Conservation (phyloP, 2,888 invertebrate species). For the Gymnocheta viridis region DNA sequence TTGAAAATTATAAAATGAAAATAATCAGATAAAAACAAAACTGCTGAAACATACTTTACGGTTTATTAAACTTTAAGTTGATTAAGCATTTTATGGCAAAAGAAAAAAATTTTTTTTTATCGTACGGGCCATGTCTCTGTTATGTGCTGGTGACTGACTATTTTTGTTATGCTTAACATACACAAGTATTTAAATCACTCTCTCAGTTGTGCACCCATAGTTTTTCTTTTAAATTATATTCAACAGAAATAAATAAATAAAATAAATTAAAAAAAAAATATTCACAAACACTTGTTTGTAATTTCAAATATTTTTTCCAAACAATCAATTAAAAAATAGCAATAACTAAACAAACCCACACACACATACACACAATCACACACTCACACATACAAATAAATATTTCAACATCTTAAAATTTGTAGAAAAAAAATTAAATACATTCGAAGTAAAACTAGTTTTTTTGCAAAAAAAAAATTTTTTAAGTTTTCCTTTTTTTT, state of each 20-base stretch:
- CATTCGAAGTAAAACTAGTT: conserved; percentile 59
- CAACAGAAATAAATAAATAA: too few relatives aligned
- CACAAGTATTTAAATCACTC: neutral
- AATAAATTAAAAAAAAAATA: conserved; percentile 21
- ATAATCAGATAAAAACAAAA: conserved; percentile 6
- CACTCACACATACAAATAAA: conserved; percentile 48
- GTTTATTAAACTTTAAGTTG: conserved; percentile 39
- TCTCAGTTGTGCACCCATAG: conserved; percentile 2
- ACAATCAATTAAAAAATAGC: conserved; percentile 68
- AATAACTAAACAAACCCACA: conserved; percentile 63
- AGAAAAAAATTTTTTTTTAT: neutral
- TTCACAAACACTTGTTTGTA: conserved; percentile 60
- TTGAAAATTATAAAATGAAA: conserved; percentile 23
- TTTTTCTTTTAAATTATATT: neutral
- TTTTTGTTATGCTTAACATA: neutral
- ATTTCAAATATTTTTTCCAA: conserved; percentile 49
- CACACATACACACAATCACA: conserved; percentile 55
- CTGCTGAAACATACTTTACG: conserved; percentile 24
- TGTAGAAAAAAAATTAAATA: conserved; percentile 25
- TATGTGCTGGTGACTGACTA: neutral
- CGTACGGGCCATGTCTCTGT: neutral
- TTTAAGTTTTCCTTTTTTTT: conserved; percentile 53
- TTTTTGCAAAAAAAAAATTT: conserved; percentile 39
- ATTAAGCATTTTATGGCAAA: neutral
- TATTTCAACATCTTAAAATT: conserved; percentile 62